These are phyloP conservation scores for Gorilla gorilla DNA, from an alignment of 2,113 vertebrate species.

Conservation along the genomic window DNA sequence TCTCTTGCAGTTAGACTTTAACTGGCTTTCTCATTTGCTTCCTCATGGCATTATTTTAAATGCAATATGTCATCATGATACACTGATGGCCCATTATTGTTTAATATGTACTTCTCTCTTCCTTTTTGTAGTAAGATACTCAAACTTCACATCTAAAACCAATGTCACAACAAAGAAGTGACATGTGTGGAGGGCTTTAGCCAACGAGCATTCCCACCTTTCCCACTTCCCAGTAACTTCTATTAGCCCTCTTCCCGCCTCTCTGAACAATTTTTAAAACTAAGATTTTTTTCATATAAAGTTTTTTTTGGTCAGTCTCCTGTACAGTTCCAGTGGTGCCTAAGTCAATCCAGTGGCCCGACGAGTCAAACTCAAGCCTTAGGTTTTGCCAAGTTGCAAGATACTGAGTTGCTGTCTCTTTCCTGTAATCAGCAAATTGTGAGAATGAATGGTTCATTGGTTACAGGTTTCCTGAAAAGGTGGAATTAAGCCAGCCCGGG, in stretches of 20 bases:
- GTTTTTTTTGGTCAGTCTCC: neutral
- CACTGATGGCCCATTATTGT: neutral
- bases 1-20: neutral
- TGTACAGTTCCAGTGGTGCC: neutral
- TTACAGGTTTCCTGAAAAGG: constrained; percentile 75
- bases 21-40: constrained; percentile 28
- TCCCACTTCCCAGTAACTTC: neutral
- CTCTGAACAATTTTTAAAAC: neutral
- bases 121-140: constrained; percentile 48
- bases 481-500: constrained; percentile 69
- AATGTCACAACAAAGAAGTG: neutral
- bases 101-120: constrained; percentile 53
- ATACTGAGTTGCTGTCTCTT: constrained; percentile 40
- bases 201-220: neutral
- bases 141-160: constrained; percentile 5
- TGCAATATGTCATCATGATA: constrained; percentile 33
- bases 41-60: constrained; percentile 57
- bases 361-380: constrained; percentile 65
- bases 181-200: neutral
- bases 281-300: constrained; percentile 14
- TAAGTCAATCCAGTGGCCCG: constrained; percentile 48
- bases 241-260: neutral
- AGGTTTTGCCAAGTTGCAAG: constrained; percentile 50
- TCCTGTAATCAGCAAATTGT: constrained; percentile 62
- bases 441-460: constrained; percentile 71